Evolutionary conservation across 2,113 vertebrate species (phyloP), one percentile per base, ranked within the genome.

Genomic region (Xenopus laevis): DNA sequence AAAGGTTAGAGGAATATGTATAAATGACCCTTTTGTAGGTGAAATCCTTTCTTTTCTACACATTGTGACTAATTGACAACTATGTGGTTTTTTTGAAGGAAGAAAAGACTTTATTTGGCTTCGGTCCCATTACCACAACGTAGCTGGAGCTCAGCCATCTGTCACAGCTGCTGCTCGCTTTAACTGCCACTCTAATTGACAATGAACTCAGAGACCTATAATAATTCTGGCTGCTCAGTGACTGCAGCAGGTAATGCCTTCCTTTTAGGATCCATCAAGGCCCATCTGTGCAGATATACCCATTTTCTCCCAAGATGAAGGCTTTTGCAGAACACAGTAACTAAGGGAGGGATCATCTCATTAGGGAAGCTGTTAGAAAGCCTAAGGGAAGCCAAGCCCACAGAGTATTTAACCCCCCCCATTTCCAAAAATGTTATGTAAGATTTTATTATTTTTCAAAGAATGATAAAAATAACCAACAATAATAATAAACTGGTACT

Each of bases 91-190:
- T n/a, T 16, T 52, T 79, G 73, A 65, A 65, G 52, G 71, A 86
- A 88, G 84, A 89, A 88, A 88, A 86, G 89, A 86, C 89, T 84
- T 83, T 85, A 85, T 80, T 89, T 93, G 94, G 94, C 93, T 88
- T 74, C 71, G 82, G 83, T 93, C 94, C 92, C 90, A 82, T 88
- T 88, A 91, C 88, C 89, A 89, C 82, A 81, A 89, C 85, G 89
- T 87, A 86, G 86, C 91, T 94, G 94, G 95, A 96, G 88, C 88
- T 40, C 50, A 77, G 94, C 95, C 95, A 97, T 97, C 94, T 96
- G 94, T 90, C 93, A 89, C 95, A 94, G 92, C 93, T 96, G 94
- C 92, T 90, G 91, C 91, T 91, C 65, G 77, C 90, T 84, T 79
- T 91, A 81, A 79, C 92, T 93, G 92, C 92, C 93, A 91, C 89